A percentile compares a stretch with the other conserved stretches of the same genome.
Conservation (phyloP, 2,888 invertebrate species). For the Deroplatys truncata region DNA sequence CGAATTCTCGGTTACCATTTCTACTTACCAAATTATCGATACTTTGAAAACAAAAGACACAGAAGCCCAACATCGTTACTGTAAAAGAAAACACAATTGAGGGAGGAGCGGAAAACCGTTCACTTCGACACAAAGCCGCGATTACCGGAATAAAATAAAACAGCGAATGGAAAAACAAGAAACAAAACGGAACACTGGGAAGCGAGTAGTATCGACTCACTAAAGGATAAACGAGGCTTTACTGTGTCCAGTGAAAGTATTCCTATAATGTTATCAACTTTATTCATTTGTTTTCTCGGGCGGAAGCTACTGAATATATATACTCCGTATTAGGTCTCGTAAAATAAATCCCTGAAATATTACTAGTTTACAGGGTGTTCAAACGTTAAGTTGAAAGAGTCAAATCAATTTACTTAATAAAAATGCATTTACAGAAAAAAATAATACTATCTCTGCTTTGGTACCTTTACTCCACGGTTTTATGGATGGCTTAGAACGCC, state of each 20-base stretch:
- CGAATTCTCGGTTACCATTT: neutral
- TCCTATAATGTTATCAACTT: too few relatives aligned
- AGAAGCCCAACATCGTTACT: neutral
- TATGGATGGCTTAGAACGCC: too few relatives aligned
- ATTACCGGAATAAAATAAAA: neutral
- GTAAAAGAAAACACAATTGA: neutral
- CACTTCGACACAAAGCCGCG: neutral
- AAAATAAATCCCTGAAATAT: too few relatives aligned
- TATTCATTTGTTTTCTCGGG: too few relatives aligned
- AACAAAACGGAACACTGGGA: neutral
- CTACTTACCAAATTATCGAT: neutral
- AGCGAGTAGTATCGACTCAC: neutral
- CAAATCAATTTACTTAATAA: too few relatives aligned
- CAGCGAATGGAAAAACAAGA: neutral
- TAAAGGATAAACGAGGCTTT: neutral
- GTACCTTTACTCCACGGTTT: too few relatives aligned
- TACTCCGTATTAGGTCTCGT: too few relatives aligned
- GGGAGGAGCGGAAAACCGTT: neutral
- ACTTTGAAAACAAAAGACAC: neutral
- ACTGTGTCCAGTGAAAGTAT: neutral
- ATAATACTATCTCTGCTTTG: too few relatives aligned
- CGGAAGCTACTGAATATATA: too few relatives aligned
- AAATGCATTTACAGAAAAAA: too few relatives aligned
- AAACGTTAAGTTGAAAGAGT: too few relatives aligned
- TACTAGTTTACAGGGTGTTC: too few relatives aligned